Conservation (phyloP, 2,797 vertebrate genomes). For the Neosilurus mollespiculum region DNA sequence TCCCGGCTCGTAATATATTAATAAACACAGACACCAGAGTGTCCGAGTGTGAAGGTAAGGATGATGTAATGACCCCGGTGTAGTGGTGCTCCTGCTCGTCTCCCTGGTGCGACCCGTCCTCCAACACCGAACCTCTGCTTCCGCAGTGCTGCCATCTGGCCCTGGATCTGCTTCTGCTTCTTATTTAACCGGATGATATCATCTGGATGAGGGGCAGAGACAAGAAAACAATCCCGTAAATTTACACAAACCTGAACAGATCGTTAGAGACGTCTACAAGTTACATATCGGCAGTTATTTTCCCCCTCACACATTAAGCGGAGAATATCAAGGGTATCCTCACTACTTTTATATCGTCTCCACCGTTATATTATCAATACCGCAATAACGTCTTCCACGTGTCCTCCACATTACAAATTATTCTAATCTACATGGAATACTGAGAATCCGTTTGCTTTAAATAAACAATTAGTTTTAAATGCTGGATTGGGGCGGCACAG, state of each 20-base stretch:
- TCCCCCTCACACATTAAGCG: background rate
- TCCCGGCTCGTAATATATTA: background rate
- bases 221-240: background rate
- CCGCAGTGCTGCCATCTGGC: conserved; percentile 65
- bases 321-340: background rate
- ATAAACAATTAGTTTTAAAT: background rate
- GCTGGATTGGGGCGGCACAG: no score
- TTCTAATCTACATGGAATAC: no score
- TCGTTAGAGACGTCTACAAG: background rate
- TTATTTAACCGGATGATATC: conserved; percentile 95
- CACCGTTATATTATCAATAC: background rate
- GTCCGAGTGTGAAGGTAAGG: background rate
- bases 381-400: background rate
- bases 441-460: background rate
- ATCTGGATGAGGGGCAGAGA: conserved; percentile 71
- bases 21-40: no score
- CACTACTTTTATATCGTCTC: background rate
- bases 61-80: conserved; percentile 50
- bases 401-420: no score
- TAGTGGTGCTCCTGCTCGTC: conserved; percentile 65
- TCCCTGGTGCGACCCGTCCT: conserved; percentile 72
- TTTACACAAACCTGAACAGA: background rate
- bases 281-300: background rate
- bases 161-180: conserved; percentile 84
- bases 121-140: conserved; percentile 70